Percentiles rank a stretch among this genome's conserved stretches.
Conservation (phyloP, 2,888 invertebrate genomes). For the Nysson spinosus region DNA sequence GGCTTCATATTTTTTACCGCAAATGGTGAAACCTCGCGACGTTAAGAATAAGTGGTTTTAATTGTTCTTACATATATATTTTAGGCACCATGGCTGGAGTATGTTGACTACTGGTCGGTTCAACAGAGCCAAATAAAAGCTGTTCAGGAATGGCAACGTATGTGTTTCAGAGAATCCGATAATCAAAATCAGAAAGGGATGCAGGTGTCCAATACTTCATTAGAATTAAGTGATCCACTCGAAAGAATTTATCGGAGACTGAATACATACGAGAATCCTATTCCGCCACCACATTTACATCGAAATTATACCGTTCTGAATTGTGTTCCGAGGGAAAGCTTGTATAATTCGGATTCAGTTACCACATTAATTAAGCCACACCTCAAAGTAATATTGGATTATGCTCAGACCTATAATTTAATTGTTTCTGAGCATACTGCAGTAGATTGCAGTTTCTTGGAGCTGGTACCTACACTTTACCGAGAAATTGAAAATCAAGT, state of each 20-base stretch:
- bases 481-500: constrained; percentile 79
- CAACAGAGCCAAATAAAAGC: constrained; percentile 79
- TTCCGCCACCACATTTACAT: constrained; percentile 80
- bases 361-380: constrained; percentile 77
- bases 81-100: constrained; percentile 84
- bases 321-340: constrained; percentile 72
- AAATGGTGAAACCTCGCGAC: too few species aligned
- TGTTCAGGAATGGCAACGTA: constrained; percentile 80
- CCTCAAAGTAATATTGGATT: constrained; percentile 77
- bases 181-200: constrained; percentile 60
- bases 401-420: constrained; percentile 80
- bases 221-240: constrained; percentile 76
- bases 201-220: constrained; percentile 53
- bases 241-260: constrained; percentile 81
- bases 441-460: constrained; percentile 82
- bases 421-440: constrained; percentile 83
- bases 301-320: constrained; percentile 77
- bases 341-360: constrained; percentile 76
- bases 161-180: constrained; percentile 78
- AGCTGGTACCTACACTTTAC: constrained; percentile 82
- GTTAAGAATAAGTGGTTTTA: too few species aligned
- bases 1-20: too few species aligned
- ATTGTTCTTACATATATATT: constrained; percentile 31
- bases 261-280: constrained; percentile 82
- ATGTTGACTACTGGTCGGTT: constrained; percentile 80